Evolutionary conservation across 2,797 vertebrate genomes (phyloP).

Genomic region (Dicrostonyx torquatus): DNA sequence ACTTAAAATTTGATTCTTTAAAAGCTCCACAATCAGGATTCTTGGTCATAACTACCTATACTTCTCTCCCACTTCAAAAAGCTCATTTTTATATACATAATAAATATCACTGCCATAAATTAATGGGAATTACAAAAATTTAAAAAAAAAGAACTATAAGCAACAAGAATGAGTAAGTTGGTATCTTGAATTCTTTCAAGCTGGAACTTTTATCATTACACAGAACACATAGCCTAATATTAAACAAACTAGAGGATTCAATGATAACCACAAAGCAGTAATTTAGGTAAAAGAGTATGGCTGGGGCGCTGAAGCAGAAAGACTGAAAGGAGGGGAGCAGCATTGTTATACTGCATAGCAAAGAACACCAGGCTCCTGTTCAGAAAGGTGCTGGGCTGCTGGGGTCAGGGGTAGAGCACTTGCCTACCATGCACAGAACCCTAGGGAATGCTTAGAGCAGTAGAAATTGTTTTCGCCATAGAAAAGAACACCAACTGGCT

Average conservation of each 20-base stretch:
- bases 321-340: background rate
- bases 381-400: background rate
- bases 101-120: slow-evolving; percentile 30
- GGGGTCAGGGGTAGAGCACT: background rate
- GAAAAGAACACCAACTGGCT: background rate
- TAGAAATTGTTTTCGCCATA: background rate
- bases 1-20: background rate
- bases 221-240: background rate
- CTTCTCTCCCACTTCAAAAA: slow-evolving; percentile 27
- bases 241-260: background rate
- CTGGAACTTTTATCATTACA: slow-evolving; percentile 42
- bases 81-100: slow-evolving; percentile 39
- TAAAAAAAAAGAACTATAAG: background rate
- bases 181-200: background rate
- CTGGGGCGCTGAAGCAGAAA: background rate
- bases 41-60: background rate
- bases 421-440: background rate
- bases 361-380: background rate
- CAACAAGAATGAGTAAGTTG: background rate
- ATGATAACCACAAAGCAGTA: background rate
- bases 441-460: background rate
- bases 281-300: background rate
- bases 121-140: background rate
- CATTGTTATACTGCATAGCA: background rate
- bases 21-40: background rate